A percentile compares a stretch with the other conserved stretches of the same genome.
These are phyloP conservation scores for Drosophila parabipectinata DNA, from an alignment of 1,140 invertebrate species.

Conservation along the genomic window DNA sequence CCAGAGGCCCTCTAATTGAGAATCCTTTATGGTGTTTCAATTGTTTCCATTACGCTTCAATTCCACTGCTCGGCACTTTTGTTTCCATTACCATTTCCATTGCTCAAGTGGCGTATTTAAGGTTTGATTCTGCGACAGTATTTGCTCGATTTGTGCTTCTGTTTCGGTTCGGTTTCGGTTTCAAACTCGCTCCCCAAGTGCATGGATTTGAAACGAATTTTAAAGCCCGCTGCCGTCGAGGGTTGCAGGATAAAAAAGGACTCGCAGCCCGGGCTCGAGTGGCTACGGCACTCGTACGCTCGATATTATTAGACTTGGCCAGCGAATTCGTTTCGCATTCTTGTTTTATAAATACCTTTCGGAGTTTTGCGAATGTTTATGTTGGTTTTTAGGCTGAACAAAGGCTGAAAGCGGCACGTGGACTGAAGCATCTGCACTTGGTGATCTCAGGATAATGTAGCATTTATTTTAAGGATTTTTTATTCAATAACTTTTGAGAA, in stretches of 20 bases:
- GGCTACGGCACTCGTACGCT: constrained; percentile 65
- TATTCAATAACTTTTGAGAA: neutral
- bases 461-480: neutral
- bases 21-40: constrained; percentile 82
- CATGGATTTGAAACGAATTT: constrained; percentile 49
- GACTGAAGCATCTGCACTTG: constrained; percentile 51
- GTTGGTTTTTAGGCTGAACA: constrained; percentile 64
- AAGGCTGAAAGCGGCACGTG: constrained; percentile 53
- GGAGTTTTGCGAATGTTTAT: constrained; percentile 50
- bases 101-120: constrained; percentile 82
- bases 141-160: constrained; percentile 49
- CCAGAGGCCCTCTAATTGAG: constrained; percentile 66
- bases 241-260: constrained; percentile 18
- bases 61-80: constrained; percentile 64
- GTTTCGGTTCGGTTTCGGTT: constrained; percentile 8
- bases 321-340: constrained; percentile 52
- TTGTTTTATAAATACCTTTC: constrained; percentile 9
- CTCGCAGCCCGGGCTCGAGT: constrained; percentile 51
- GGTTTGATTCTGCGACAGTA: constrained; percentile 80
- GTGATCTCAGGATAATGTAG: constrained; percentile 12
- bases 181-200: constrained; percentile 21
- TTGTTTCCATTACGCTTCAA: constrained; percentile 82
- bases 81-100: constrained; percentile 70
- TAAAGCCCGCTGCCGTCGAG: constrained; percentile 37
- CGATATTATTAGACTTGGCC: constrained; percentile 72